Evolutionary conservation across 2,888 invertebrate species (phyloP).

Genomic region (Branchellion lobata): DNA sequence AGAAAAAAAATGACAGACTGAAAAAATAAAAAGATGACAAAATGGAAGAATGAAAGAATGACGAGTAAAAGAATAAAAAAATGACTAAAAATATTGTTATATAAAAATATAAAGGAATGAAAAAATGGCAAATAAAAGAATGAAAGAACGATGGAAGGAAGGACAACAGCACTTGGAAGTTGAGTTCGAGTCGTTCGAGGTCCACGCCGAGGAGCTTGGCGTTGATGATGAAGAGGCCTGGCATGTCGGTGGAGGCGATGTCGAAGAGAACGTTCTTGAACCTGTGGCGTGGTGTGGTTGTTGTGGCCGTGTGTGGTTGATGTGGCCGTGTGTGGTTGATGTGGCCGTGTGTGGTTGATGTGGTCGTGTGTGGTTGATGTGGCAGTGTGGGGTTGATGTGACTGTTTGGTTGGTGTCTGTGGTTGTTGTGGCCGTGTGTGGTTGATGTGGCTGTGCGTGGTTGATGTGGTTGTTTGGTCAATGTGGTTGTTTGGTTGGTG

Average conservation of each 20-base stretch:
- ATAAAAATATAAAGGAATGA: neutral
- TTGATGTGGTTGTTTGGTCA: too few species aligned
- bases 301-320: neutral
- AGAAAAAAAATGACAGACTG: neutral
- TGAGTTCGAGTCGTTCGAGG: constrained; percentile 70
- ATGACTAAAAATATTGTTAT: neutral
- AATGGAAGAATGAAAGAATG: neutral
- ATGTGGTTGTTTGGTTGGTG: too few species aligned
- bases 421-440: too few species aligned
- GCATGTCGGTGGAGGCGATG: constrained; percentile 69
- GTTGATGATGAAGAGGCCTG: constrained; percentile 72
- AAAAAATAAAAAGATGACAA: neutral
- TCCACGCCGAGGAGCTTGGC: constrained; percentile 77
- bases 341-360: too few species aligned
- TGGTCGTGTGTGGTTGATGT: neutral
- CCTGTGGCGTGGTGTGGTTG: constrained; percentile 51
- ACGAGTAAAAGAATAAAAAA: neutral
- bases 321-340: neutral
- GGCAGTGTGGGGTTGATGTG: neutral
- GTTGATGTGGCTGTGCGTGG: too few species aligned
- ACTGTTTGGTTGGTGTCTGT: too few species aligned
- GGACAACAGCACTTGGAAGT: constrained; percentile 47
- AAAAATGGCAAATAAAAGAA: neutral
- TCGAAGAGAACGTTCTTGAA: constrained; percentile 77
- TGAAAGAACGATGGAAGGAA: neutral